Percentiles rank a stretch among this genome's conserved stretches.
phyloP scores from a whole-genome alignment of 1,140 invertebrate species.

The Archegozetes longisetosus region DNA sequence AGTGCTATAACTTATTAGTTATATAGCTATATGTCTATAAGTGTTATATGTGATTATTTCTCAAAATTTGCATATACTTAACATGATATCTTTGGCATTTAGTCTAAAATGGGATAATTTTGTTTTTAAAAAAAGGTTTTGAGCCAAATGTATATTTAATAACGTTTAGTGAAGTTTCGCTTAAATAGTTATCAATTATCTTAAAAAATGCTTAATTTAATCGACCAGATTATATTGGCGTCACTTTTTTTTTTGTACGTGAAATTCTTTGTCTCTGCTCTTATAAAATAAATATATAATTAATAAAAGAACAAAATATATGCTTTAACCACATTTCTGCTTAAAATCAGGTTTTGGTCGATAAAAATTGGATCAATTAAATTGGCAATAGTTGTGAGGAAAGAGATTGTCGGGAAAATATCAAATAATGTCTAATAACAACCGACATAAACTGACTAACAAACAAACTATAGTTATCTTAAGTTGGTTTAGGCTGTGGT shows the following conservation, averaged over 20 bases:
- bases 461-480: neutral
- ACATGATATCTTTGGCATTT: neutral
- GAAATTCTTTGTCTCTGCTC: neutral
- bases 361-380: neutral
- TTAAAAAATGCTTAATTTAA: no score
- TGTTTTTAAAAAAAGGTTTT: neutral
- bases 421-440: neutral
- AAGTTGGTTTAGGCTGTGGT: no score
- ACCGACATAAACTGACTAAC: neutral
- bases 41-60: no score
- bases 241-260: neutral
- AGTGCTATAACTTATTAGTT: no score
- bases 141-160: neutral
- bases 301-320: neutral
- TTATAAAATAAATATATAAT: neutral
- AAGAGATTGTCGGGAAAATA: neutral
- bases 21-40: no score
- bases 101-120: neutral
- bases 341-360: neutral
- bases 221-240: no score
- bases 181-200: no score
- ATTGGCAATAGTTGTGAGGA: neutral
- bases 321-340: no score
- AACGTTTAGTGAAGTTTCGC: neutral
- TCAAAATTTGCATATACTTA: neutral